Base-by-base conservation (phyloP, 2,888 invertebrate genomes). In the Heterodera filipjevi region DNA sequence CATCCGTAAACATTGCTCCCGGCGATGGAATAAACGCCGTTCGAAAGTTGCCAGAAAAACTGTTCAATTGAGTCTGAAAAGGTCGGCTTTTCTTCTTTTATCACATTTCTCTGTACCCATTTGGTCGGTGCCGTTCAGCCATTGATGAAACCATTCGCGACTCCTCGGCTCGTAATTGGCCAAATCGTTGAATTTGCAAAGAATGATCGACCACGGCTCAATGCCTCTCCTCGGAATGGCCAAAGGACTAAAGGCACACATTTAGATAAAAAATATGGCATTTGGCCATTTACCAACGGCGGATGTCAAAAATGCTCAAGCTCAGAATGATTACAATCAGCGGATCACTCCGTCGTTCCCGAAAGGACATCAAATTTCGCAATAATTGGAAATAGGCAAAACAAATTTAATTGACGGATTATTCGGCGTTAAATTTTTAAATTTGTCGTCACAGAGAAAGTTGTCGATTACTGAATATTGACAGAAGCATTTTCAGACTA, bases 31-130 rank as follows among this genome's bases (percentile, higher is more conserved):
- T 89, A 89, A n/a, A 89, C 79, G 10, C 85, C 86, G 77, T 89
- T 89, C 2, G 88, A 89, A n/a, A 86, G 83, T 10, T 85, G 81
- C 32, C 78, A 77, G 78, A 89, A 88, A 77, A 85, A 89, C 64
- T 79, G 81, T 44, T 83, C 82, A 53, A 88, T 84, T 1, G 86
- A 84, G 53, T 88, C 88, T 88, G 81, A 19, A 80, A 44, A 64
- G 39, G 39, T 39, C 39, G 39, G 39, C 39, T 39, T 39, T 39
- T 6, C 39, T 39, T 39, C 8, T 6, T 12, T 10, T 12, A 10
- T 12, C 39, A n/a, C 30, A 14, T 16, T 53, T 27, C 12, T 73
- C 22, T 30, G 30, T 49, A 53, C 75, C 75, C 30, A 44, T 32
- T 32, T 81, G 80, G 77, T 85, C 82, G 59, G 79, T 74, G 2